Evolutionary conservation across 2,797 vertebrate species (phyloP).

Genomic region (Pitangus sulphuratus): DNA sequence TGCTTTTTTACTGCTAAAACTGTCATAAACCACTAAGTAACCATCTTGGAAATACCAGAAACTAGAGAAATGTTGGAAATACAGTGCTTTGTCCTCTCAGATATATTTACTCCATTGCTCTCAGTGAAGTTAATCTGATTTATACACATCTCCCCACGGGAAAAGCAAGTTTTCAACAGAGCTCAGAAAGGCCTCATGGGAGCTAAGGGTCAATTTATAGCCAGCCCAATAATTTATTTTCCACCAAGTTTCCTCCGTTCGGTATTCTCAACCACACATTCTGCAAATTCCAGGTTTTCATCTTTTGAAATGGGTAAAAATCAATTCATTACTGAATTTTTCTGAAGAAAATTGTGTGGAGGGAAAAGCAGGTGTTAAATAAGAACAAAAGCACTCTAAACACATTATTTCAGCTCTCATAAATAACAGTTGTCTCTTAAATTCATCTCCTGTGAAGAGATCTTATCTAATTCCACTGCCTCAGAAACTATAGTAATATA

Average conservation of each 20-base stretch:
- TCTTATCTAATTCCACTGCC: not conserved
- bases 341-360: not conserved
- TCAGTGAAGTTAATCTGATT: conserved; percentile 6
- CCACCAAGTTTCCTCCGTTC: not conserved
- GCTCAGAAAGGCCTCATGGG: not conserved
- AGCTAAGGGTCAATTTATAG: not conserved
- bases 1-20: not conserved
- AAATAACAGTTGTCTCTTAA: conserved; percentile 16
- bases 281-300: conserved; percentile 4
- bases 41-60: not conserved
- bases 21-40: not conserved
- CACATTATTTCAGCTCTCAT: not conserved
- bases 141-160: not conserved
- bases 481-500: not conserved
- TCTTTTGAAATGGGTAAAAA: not conserved
- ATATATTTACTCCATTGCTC: not conserved
- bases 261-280: not conserved
- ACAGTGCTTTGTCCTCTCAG: not conserved
- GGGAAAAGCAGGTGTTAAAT: not conserved
- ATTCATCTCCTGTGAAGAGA: not conserved
- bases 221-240: not conserved
- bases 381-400: not conserved
- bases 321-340: conserved; percentile 11
- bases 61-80: not conserved
- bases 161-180: not conserved